Evolutionary conservation across 2,797 vertebrate genomes (phyloP), one percentile per base, ranked within the genome.

Genomic region (Necrosyrtes monachus): DNA sequence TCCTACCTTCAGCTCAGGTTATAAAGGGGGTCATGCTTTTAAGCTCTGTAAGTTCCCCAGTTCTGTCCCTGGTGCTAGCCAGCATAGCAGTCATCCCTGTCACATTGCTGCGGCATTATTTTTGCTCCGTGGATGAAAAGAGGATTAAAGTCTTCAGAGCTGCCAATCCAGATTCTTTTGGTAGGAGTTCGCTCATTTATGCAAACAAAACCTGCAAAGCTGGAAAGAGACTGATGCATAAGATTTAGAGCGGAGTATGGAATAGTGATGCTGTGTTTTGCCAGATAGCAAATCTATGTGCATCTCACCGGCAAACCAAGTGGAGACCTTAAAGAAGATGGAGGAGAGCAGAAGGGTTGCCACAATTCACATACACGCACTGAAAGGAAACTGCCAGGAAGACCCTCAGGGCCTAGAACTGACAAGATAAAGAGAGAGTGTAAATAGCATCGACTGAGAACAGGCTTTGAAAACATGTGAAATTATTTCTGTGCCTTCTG

Each of bases 181-280:
- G 76, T 90, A 92, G 28, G 79, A 78, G 51, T 84, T n/a, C 2
- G 0, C 62, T 92, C 85, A 68, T 88, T 93, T 96, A 81, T 78
- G 69, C 68, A 86, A 93, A 95, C 82, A 93, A 92, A 93, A 80
- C 81, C 85, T 46, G 35, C 59, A 88, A 94, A 96, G 64, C 82
- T 88, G 60, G 82, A 80, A 80, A 28, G 73, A 88, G 79, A 74
- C 60, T 45, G 48, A 60, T 24, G 7, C 9, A 4, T 88, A 41
- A 83, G 72, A 48, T 78, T 94, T 67, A 64, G 64, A 63, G 75
- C 5, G 2, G 15, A 74, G 33, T 22, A 45, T 48, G 56, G 82
- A 91, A 89, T 33, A 80, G 17, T 22, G 56, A 92, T 75, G 37
- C 41, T 72, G 69, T 10, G 0, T 80, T 91, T 89, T 70, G 50